Evolutionary conservation across 2,797 vertebrate species (phyloP).

Genomic region (Lithobates pipiens): DNA sequence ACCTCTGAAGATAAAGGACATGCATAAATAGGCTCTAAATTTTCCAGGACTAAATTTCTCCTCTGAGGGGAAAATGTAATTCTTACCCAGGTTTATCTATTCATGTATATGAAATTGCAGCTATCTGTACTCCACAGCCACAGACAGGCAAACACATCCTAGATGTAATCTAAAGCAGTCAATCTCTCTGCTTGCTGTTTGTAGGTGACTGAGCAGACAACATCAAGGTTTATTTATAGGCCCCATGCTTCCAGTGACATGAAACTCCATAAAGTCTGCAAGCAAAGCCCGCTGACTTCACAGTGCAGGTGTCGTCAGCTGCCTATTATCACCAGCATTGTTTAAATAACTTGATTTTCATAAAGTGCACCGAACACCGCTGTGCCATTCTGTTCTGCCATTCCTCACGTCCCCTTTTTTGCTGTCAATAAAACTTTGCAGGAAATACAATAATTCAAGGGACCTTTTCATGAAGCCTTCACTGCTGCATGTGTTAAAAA

Average conservation of each 20-base stretch:
- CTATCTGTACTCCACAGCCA: conserved; percentile 15
- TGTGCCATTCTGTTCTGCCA: conserved; percentile 19
- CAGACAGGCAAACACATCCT: neutral
- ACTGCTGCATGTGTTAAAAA: conserved; percentile 31
- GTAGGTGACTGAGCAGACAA: conserved; percentile 17
- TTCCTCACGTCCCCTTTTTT: conserved; percentile 20
- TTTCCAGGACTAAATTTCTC: neutral
- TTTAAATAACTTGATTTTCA: conserved; percentile 27
- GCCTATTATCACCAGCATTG: conserved; percentile 30
- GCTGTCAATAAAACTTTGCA: conserved; percentile 20
- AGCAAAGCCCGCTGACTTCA: conserved; percentile 8
- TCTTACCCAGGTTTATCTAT: neutral
- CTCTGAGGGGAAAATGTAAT: neutral
- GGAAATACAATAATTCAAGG: conserved; percentile 30
- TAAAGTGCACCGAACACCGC: conserved; percentile 11
- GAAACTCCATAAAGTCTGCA: conserved; percentile 10
- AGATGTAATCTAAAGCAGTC: conserved; percentile 16
- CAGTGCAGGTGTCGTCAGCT: neutral
- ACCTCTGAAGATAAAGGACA: neutral
- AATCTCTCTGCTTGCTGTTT: neutral
- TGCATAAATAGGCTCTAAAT: neutral
- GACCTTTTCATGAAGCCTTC: conserved; percentile 29
- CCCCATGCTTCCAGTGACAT: conserved; percentile 10
- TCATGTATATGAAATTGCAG: conserved; percentile 1
- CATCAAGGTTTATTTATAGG: conserved; percentile 26